Conservation (phyloP, 2,113 vertebrate genomes). For the Camelus bactrianus region DNA sequence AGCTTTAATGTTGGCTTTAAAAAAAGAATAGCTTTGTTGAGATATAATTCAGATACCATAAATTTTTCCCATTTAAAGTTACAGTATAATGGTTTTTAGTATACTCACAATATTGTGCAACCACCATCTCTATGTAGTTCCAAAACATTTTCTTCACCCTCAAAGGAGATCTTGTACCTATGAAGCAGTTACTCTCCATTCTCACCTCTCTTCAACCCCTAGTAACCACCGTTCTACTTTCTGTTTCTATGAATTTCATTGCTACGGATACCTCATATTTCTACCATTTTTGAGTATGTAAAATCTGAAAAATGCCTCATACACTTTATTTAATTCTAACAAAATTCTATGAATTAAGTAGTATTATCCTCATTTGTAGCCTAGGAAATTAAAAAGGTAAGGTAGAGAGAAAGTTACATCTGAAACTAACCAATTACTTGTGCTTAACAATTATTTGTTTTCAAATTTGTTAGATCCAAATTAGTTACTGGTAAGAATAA, state of each 20-base stretch:
- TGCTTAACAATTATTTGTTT: not conserved
- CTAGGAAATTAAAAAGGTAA: constrained; percentile 5
- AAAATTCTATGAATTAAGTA: constrained; percentile 17
- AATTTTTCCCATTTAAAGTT: not conserved
- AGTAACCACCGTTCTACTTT: not conserved
- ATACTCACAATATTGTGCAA: not conserved
- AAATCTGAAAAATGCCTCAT: not conserved
- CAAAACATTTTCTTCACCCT: not conserved
- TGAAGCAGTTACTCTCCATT: not conserved
- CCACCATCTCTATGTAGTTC: not conserved
- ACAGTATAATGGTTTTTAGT: not conserved
- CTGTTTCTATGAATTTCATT: not conserved
- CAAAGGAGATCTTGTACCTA: not conserved
- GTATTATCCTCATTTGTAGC: not conserved
- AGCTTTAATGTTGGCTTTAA: not conserved
- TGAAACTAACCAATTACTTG: not conserved
- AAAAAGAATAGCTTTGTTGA: not conserved
- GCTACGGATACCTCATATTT: not conserved
- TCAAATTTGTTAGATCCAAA: constrained; percentile 36
- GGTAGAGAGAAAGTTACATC: not conserved
- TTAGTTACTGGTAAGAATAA: not conserved
- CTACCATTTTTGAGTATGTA: not conserved
- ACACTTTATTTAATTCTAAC: not conserved
- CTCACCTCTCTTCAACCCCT: not conserved
- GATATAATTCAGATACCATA: constrained; percentile 13